Percentiles rank a stretch among this genome's conserved stretches.
Evolutionary conservation across 2,113 vertebrate genomes (phyloP).

Genomic region (Campylomormyrus tamandua): DNA sequence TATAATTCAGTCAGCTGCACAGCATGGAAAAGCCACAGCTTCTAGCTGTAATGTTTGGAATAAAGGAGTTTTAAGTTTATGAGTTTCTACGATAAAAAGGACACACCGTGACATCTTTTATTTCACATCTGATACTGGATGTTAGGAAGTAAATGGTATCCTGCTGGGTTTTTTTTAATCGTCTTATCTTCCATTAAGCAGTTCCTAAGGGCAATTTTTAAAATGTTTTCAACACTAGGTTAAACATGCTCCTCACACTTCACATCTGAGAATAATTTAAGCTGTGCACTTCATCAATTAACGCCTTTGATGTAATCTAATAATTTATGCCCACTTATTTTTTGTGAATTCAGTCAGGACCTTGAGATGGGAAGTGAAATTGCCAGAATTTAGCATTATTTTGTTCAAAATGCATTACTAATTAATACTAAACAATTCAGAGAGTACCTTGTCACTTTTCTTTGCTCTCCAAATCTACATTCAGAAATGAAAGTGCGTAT

Average conservation of each 20-base stretch:
- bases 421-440: not conserved
- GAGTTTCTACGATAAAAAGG: not conserved
- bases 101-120: not conserved
- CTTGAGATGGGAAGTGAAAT: not conserved
- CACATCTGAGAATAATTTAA: not conserved
- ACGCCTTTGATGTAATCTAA: not conserved
- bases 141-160: not conserved
- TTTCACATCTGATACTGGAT: not conserved
- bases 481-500: not conserved
- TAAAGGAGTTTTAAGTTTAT: not conserved
- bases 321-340: not conserved
- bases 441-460: not conserved
- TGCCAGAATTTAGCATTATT: not conserved
- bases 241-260: not conserved
- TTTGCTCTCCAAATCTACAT: not conserved
- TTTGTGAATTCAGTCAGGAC: not conserved
- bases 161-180: not conserved
- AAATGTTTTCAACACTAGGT: not conserved
- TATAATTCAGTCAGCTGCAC: not conserved
- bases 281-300: not conserved
- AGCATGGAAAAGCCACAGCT: not conserved
- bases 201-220: not conserved
- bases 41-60: not conserved
- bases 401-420: not conserved
- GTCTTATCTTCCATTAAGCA: not conserved